phyloP scores from a whole-genome alignment of 2,797 vertebrate species.

The Cuniculus paca region DNA sequence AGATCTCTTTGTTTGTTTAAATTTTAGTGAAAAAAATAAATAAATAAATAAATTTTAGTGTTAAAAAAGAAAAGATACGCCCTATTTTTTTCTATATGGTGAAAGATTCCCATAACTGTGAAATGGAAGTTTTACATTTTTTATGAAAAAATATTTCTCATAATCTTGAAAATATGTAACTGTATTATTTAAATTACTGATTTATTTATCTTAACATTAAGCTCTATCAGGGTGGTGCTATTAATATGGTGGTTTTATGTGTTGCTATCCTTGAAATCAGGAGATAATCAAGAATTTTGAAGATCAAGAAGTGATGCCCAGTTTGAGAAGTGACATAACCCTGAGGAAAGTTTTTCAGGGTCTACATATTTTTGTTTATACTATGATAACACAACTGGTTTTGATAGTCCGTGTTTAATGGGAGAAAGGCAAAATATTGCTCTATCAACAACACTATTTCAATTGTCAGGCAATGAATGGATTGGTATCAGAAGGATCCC shows the following conservation, averaged over 20 bases:
- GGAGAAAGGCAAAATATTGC: background rate
- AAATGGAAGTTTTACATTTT: background rate
- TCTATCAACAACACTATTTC: background rate
- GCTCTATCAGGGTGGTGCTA: background rate
- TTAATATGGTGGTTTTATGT: background rate
- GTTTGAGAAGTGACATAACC: background rate
- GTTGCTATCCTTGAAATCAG: background rate
- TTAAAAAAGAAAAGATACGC: background rate
- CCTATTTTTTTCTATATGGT: background rate
- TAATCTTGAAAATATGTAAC: background rate
- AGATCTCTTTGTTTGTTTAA: background rate
- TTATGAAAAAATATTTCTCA: background rate
- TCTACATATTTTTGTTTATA: background rate
- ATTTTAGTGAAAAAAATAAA: background rate
- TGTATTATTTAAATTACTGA: background rate
- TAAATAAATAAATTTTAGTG: background rate
- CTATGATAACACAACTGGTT: background rate
- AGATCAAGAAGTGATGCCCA: background rate
- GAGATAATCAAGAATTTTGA: background rate
- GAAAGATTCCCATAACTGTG: background rate
- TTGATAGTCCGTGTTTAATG: background rate
- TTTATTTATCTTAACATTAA: background rate
- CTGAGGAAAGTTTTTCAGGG: background rate
- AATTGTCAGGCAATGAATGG: background rate
- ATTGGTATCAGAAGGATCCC: background rate